A percentile compares a stretch with the other conserved stretches of the same genome.
Conservation (phyloP, 2,113 vertebrate genomes). For the Barnardius zonarius region DNA sequence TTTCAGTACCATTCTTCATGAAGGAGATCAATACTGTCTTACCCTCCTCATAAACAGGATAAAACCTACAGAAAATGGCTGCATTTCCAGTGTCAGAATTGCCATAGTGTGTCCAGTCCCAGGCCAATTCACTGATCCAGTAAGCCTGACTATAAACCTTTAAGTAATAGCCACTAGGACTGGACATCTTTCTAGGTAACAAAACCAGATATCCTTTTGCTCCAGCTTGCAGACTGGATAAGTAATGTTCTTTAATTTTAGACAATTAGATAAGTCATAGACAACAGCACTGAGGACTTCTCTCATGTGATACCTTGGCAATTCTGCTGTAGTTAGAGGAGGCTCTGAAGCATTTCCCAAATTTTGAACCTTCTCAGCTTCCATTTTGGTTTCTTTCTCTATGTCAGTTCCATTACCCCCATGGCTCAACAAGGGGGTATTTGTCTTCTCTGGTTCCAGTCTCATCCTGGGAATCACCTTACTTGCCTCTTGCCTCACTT, state of each 20-base stretch:
- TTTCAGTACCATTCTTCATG: background rate
- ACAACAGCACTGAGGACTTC: background rate
- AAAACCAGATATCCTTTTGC: background rate
- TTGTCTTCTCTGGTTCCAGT: background rate
- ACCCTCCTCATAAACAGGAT: background rate
- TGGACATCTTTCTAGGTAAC: background rate
- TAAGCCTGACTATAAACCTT: background rate
- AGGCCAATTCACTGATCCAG: background rate
- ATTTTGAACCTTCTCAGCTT: background rate
- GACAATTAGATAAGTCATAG: background rate
- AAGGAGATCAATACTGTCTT: background rate
- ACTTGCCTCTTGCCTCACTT: background rate
- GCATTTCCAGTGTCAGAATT: background rate
- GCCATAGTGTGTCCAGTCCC: background rate
- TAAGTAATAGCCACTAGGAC: background rate
- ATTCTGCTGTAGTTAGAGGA: background rate
- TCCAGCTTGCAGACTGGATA: background rate
- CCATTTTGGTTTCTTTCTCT: background rate
- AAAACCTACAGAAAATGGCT: background rate
- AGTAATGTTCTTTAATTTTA: background rate
- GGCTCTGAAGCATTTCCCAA: background rate
- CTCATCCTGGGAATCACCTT: background rate
- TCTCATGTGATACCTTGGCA: conserved; percentile 17
- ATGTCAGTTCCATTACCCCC: background rate
- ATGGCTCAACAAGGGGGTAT: background rate